Conservation (phyloP, 2,888 invertebrate genomes). For the Drosophila pegasa region DNA sequence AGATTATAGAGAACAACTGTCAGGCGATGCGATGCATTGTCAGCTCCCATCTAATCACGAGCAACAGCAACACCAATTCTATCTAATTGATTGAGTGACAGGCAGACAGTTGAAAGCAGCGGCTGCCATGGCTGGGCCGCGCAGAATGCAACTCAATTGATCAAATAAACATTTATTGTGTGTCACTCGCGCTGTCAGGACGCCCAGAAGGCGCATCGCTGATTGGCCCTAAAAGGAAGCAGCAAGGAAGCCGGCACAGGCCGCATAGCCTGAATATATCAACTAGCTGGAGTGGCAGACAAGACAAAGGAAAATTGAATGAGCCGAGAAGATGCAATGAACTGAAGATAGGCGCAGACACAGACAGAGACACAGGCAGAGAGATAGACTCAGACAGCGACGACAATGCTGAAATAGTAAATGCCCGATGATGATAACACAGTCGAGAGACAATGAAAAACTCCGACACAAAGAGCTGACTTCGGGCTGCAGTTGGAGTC, state of each 20-base stretch:
- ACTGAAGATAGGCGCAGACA: neutral
- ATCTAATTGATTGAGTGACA: conserved; percentile 66
- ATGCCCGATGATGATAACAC: conserved; percentile 71
- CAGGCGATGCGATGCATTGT: conserved; percentile 2
- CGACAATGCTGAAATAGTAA: conserved; percentile 60
- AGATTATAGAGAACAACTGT: conserved; percentile 1
- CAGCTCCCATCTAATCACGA: conserved; percentile 22
- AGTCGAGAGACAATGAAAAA: conserved; percentile 66
- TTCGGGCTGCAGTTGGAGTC: conserved; percentile 6
- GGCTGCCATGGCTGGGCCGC: neutral
- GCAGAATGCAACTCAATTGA: conserved; percentile 56
- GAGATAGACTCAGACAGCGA: neutral
- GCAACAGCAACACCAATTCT: conserved; percentile 4
- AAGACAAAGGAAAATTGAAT: conserved; percentile 60
- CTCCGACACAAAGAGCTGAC: conserved; percentile 55
- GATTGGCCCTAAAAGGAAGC: conserved; percentile 22
- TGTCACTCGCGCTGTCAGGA: conserved; percentile 64
- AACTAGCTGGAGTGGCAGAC: conserved; percentile 37
- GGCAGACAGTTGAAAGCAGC: neutral
- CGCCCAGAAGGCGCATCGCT: conserved; percentile 35
- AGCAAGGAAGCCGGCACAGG: conserved; percentile 18
- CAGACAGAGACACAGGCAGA: neutral
- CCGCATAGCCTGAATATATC: conserved; percentile 50
- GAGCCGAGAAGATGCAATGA: conserved; percentile 17
- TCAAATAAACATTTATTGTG: conserved; percentile 66